Evolutionary conservation across 2,888 invertebrate genomes (phyloP), one percentile per base, ranked within the genome.

Genomic region (Acrobasis repandana): DNA sequence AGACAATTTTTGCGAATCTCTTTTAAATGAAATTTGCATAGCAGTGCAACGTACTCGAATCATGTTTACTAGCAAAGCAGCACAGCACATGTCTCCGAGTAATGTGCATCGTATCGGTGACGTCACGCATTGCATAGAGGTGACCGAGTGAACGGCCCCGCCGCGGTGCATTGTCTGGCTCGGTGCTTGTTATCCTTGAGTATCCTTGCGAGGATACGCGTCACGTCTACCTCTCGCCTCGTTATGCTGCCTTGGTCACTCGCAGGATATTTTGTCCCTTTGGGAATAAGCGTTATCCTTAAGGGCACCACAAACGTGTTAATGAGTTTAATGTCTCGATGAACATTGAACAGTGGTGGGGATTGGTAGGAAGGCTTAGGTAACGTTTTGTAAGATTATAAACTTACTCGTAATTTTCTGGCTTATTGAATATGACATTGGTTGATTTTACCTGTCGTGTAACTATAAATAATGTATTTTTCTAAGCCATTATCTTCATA

Each of bases 261-360:
- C 77, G 88, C 92, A 93, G 93, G 93, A 93, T 93, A 92, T 90
- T 93, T 93, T 81, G 92, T 93, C 93, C 93, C 93, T 92, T 92
- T 90, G 93, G 93, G 93, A 92, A 86, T 83, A 80, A 73, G 77
- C 75, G 71, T 67, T 71, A 79, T 85, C 83, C 85, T 83, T 84
- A 85, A 86, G 85, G 88, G 87, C 60, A 62, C 59, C 56, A 50
- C 46, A 20, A 61, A 48, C n/a, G 11, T 18, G 1, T 16, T 33
- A 33, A 38, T 49, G 34, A 33, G 14, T 48, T 48, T 58, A 15
- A 46, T 33, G n/a, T 14, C 43, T 43, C 43, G 43, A 11, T 43
- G 3, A 11, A 14, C 1, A 43, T 2, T 43, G 3, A 11, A 14
- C 1, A 43, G 43, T 43, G 14, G 43, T 43, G 14, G 43, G 43